Percentiles rank a stretch among this genome's conserved stretches.
Evolutionary conservation across 2,797 vertebrate species (phyloP).

Genomic region (Bradypodion pumilum): DNA sequence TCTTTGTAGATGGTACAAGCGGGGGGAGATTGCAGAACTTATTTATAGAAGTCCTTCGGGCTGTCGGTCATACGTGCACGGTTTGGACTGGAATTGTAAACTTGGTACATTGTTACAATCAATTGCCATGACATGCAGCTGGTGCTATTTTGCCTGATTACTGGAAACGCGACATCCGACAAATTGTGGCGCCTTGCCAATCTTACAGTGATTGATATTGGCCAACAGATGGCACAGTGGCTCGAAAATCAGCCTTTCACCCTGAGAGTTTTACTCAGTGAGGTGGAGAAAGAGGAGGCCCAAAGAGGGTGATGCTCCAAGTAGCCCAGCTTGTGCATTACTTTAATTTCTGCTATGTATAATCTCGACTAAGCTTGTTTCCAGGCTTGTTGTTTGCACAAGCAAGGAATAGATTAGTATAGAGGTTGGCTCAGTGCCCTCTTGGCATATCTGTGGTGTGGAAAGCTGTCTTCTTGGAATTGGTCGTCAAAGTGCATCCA

Average conservation of each 20-base stretch:
- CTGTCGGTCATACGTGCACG: too few species aligned
- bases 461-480: background rate
- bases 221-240: conserved; percentile 51
- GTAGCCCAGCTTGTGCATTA: background rate
- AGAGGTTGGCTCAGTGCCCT: background rate
- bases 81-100: too few species aligned
- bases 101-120: rapidly evolving
- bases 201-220: background rate
- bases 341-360: background rate
- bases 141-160: rapidly evolving
- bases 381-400: background rate
- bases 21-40: too few species aligned
- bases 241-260: background rate
- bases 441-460: background rate
- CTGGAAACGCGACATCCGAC: background rate
- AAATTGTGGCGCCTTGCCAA: background rate
- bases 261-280: background rate
- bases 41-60: too few species aligned
- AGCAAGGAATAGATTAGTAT: background rate
- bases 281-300: too few species aligned
- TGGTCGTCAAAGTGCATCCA: background rate
- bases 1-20: too few species aligned
- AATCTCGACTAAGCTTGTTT: background rate
- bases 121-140: rapidly evolving
- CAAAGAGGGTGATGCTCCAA: too few species aligned